phyloP scores from a whole-genome alignment of 2,888 invertebrate species.

The Cerastis rubricosa region DNA sequence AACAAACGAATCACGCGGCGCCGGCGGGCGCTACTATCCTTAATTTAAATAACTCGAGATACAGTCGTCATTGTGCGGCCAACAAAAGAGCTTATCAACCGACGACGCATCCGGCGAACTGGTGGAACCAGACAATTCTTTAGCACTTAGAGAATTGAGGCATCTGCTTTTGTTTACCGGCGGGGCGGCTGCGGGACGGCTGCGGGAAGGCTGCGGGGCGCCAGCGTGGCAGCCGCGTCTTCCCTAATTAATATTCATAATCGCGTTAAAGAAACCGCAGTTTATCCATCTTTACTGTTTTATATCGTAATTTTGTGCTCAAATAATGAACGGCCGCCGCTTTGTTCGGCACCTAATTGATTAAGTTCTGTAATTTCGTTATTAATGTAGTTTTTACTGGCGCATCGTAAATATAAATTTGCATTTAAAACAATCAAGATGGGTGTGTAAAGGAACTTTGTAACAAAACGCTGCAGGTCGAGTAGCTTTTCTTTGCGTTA shows the following conservation, averaged over 20 bases:
- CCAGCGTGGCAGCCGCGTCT: slow-evolving; percentile 44
- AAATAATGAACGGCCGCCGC: slow-evolving; percentile 66
- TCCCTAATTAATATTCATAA: slow-evolving; percentile 81
- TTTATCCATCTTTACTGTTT: slow-evolving; percentile 74
- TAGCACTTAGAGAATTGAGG: slow-evolving; percentile 76
- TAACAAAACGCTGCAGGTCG: background rate
- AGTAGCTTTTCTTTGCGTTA: background rate
- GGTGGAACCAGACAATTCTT: slow-evolving; percentile 63
- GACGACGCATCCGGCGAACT: slow-evolving; percentile 59
- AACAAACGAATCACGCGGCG: slow-evolving; percentile 22
- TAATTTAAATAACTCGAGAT: slow-evolving; percentile 65
- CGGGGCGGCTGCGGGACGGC: slow-evolving; percentile 12
- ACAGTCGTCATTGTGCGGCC: slow-evolving; percentile 53
- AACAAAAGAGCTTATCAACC: slow-evolving; percentile 66
- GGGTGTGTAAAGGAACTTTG: slow-evolving; percentile 8
- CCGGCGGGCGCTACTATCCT: slow-evolving; percentile 38
- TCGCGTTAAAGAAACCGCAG: slow-evolving; percentile 76
- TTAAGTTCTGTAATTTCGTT: slow-evolving; percentile 68
- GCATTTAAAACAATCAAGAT: slow-evolving; percentile 13
- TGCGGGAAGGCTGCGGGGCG: slow-evolving; percentile 38
- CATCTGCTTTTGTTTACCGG: slow-evolving; percentile 78
- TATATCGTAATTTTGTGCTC: slow-evolving; percentile 71
- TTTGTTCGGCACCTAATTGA: slow-evolving; percentile 67
- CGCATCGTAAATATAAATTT: slow-evolving; percentile 48
- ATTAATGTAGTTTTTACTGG: slow-evolving; percentile 61